Percentiles rank a stretch among this genome's conserved stretches.
These are phyloP conservation scores for Daboia siamensis DNA, from an alignment of 2,113 vertebrate genomes.

Conservation along the genomic window DNA sequence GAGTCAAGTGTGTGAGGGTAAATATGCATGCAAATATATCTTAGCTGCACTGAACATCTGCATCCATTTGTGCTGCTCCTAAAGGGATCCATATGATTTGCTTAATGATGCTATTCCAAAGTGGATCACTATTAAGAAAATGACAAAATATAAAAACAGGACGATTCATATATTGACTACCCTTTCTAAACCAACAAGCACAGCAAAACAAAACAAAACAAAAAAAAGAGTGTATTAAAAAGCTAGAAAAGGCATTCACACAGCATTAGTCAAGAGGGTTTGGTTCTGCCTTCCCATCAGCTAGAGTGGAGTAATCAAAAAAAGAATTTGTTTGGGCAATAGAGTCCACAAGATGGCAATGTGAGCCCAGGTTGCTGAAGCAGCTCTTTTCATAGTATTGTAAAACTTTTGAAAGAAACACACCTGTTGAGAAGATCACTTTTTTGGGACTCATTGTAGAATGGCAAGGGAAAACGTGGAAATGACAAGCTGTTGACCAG, in stretches of 20 bases:
- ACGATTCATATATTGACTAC: not conserved
- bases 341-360: conserved; percentile 16
- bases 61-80: not conserved
- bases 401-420: not conserved
- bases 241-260: not conserved
- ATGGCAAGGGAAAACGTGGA: not conserved
- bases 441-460: not conserved
- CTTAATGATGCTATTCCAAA: not conserved
- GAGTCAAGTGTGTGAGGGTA: not conserved
- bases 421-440: not conserved
- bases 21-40: not conserved
- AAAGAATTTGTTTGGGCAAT: not conserved
- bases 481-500: not conserved
- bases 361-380: not conserved
- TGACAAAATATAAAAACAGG: not conserved
- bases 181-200: not conserved
- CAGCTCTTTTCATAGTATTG: not conserved
- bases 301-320: not conserved
- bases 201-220: not conserved
- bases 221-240: no score
- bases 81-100: not conserved
- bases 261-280: not conserved
- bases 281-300: not conserved
- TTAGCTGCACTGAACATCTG: not conserved
- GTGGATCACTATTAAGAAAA: not conserved